Percentiles rank a stretch among this genome's conserved stretches.
These are phyloP conservation scores for Megaceryle maxima DNA, from an alignment of 2,113 vertebrate genomes.

Conservation along the genomic window DNA sequence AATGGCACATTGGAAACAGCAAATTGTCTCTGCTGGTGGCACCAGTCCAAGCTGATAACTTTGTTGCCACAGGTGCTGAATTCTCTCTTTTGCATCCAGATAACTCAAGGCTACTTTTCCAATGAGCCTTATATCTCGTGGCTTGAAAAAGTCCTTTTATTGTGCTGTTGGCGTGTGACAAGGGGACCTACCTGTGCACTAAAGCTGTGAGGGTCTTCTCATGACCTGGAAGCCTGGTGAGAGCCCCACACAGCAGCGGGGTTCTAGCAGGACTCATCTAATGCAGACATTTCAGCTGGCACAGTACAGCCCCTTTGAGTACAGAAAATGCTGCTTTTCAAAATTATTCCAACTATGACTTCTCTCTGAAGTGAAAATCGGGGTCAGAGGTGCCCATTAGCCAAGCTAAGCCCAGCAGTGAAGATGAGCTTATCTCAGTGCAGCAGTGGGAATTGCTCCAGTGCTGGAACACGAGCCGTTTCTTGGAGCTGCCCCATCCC, in stretches of 20 bases:
- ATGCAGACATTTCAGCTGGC: not conserved
- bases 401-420: not conserved
- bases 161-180: not conserved
- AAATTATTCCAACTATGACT: not conserved
- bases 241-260: not conserved
- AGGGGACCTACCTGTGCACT: not conserved
- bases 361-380: not conserved
- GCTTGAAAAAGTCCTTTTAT: not conserved
- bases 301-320: not conserved
- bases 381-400: not conserved
- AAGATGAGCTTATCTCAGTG: not conserved
- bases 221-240: not conserved
- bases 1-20: not conserved
- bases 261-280: not conserved
- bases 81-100: conserved; percentile 10
- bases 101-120: conserved; percentile 36
- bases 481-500: not conserved
- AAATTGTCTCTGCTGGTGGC: conserved; percentile 8
- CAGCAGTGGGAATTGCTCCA: not conserved
- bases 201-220: not conserved
- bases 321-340: not conserved
- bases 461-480: not conserved
- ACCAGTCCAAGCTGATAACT: conserved; percentile 19
- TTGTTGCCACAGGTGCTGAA: conserved; percentile 36
- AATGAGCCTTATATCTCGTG: not conserved